Base-by-base conservation (phyloP, 2,888 invertebrate species). In the Nephrotoma flavescens region DNA sequence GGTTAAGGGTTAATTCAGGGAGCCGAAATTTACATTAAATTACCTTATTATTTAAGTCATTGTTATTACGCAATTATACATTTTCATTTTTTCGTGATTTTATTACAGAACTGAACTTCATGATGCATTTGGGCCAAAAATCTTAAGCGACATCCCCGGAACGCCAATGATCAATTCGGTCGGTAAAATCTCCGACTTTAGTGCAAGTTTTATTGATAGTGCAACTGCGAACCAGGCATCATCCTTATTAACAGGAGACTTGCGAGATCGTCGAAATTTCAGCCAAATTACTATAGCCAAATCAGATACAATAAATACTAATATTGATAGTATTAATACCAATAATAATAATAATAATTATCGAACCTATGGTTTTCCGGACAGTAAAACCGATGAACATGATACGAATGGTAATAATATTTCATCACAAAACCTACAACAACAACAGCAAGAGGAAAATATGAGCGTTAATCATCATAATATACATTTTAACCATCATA, bases 121-220 rank as follows among this genome's bases (percentile, higher is more conserved):
- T 86, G 92, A 92, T 87, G 93, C 93, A 0, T 93, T 93, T 89
- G 93, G 93, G 0, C 93, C 93, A 0, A 92, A 92, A 88, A 89
- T 93, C 12, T 90, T 90, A 86, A 89, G 89, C 41, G 92, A 91
- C 86, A 90, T 91, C 11, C 92, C 92, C 0, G 92, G 92, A 2
- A 92, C 91, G 3, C 91, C 92, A 42, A 91, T 92, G 91, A 89
- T 90, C 0, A 15, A 41, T 44, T 44, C 85, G 0, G 85, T 19
- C 12, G 44, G 19, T 45, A 71, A 31, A 31, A 45, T 44, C 6
- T 45, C 85, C 15, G 19, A 44, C 11, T 85, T 45, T 9, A 85
- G 85, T 44, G 4, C 42, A 85, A 85, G 44, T 19, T 44, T 44
- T 85, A 42, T 19, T 85, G 44, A 85, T 2, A 71, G 31, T 31